Evolutionary conservation across 2,797 vertebrate genomes (phyloP), one percentile per base, ranked within the genome.

Genomic region (Takifugu rubripes): DNA sequence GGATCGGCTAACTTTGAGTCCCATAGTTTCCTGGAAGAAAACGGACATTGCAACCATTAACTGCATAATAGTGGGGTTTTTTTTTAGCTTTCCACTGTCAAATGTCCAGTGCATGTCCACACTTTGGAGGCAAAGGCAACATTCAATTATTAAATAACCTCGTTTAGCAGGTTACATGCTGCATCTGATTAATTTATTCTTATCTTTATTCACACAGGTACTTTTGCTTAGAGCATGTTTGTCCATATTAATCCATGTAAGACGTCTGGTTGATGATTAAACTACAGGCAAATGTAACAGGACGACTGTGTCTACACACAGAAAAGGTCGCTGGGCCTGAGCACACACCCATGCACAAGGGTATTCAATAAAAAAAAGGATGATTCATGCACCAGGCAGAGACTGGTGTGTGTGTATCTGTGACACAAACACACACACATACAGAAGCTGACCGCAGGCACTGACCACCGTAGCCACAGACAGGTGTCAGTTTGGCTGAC

Each of bases 21-120:
- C 96, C 96, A 99, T 54, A 90, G 85, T 91, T 98, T 98, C 87
- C 97, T 98, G 85, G 36, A 67, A 68, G 51, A 75, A 61, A 76
- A 66, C 67, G 29, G 65, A 52, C 43, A 59, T 47, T 10, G 40
- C 17, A 52, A 21, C 7, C 2, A n/a, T 21, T 3, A 17, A n/a
- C 15, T n/a, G 15, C 14, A 31, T 6, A 36, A 36, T 12, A 12
- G 33, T 12, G 33, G 11, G 11, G 8, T 33, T 40, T 21, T 63
- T 66, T 76, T 69, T 64, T 74, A 29, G 55, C 16, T n/a, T 44
- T 17, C 16, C 9, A 8, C 29, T 31, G 29, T 31, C 9, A 31
- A 27, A 27, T 6, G 5, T 29, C 27, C n/a, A 62, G 68, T 66
- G 21, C 56, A 65, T n/a, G n/a, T n/a, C 45, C 49, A 54, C 47